These are phyloP conservation scores for Brachyopa scutellaris DNA, from an alignment of 2,888 invertebrate species.

Conservation along the genomic window DNA sequence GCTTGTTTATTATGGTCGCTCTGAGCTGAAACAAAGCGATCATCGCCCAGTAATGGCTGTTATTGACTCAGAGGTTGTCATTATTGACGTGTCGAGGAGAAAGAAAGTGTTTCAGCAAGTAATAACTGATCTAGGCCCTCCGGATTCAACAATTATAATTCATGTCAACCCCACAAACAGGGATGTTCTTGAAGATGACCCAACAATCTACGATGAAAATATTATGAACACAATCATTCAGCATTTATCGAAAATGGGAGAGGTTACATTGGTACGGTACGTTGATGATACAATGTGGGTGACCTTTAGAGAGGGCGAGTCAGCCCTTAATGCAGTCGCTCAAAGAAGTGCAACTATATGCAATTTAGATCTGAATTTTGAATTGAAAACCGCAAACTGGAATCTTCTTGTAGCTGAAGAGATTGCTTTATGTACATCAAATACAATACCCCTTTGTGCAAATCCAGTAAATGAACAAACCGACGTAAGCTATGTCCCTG, in stretches of 20 bases:
- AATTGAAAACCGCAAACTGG: slow-evolving; percentile 94
- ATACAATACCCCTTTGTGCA: slow-evolving; percentile 89
- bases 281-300: slow-evolving; percentile 95
- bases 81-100: slow-evolving; percentile 89
- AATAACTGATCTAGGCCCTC: slow-evolving; percentile 94
- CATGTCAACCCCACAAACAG: slow-evolving; percentile 82
- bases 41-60: slow-evolving; percentile 97
- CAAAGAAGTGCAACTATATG: slow-evolving; percentile 85
- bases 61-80: slow-evolving; percentile 92
- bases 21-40: slow-evolving; percentile 98
- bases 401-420: slow-evolving; percentile 90
- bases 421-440: slow-evolving; percentile 91
- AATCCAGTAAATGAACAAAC: slow-evolving; percentile 78
- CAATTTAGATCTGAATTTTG: slow-evolving; percentile 86
- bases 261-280: slow-evolving; percentile 94
- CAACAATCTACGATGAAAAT: slow-evolving; percentile 89
- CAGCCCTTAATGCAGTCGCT: slow-evolving; percentile 89
- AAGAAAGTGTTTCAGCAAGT: slow-evolving; percentile 92
- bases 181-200: slow-evolving; percentile 83
- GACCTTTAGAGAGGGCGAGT: slow-evolving; percentile 94
- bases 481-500: slow-evolving; percentile 82
- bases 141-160: slow-evolving; percentile 96
- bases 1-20: slow-evolving; percentile 92
- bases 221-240: slow-evolving; percentile 91
- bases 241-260: slow-evolving; percentile 92